Percentiles rank a stretch among this genome's conserved stretches.
Conservation (phyloP, 2,113 vertebrate genomes). For the Danionella cerebrum region DNA sequence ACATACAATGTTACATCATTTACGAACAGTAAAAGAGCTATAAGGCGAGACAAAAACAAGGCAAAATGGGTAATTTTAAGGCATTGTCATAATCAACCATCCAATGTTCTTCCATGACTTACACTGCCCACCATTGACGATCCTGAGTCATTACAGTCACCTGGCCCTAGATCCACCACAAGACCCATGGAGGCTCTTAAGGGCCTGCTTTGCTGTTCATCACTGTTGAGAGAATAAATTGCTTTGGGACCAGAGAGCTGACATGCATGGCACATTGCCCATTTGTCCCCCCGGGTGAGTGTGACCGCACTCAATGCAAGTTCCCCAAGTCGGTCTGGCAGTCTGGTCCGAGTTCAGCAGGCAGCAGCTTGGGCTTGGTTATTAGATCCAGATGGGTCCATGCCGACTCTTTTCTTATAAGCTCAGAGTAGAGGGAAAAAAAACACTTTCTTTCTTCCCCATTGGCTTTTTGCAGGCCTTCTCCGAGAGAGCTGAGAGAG, state of each 20-base stretch:
- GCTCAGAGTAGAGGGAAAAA: background rate
- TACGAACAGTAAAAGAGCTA: no score
- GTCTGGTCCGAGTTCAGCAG: background rate
- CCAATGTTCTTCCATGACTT: background rate
- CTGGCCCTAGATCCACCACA: conserved; percentile 39
- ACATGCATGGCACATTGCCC: conserved; percentile 45
- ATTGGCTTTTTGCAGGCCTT: conserved; percentile 61
- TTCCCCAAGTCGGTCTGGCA: background rate
- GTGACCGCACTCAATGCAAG: background rate
- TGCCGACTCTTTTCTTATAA: conserved; percentile 31
- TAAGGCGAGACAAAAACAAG: no score
- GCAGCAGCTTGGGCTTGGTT: conserved; percentile 55
- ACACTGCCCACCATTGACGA: conserved; percentile 54
- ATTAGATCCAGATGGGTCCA: conserved; percentile 69
- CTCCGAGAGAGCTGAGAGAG: conserved; percentile 47
- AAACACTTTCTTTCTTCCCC: conserved; percentile 49
- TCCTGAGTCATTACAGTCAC: conserved; percentile 38
- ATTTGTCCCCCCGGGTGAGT: background rate
- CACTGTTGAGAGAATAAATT: conserved; percentile 30
- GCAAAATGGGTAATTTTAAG: no score
- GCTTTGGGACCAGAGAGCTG: conserved; percentile 26
- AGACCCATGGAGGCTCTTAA: conserved; percentile 23
- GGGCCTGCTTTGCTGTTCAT: background rate
- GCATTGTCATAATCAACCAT: no score
- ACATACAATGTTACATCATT: no score